A percentile compares a stretch with the other conserved stretches of the same genome.
Evolutionary conservation across 2,888 invertebrate species (phyloP).

Genomic region (Altica lythri): DNA sequence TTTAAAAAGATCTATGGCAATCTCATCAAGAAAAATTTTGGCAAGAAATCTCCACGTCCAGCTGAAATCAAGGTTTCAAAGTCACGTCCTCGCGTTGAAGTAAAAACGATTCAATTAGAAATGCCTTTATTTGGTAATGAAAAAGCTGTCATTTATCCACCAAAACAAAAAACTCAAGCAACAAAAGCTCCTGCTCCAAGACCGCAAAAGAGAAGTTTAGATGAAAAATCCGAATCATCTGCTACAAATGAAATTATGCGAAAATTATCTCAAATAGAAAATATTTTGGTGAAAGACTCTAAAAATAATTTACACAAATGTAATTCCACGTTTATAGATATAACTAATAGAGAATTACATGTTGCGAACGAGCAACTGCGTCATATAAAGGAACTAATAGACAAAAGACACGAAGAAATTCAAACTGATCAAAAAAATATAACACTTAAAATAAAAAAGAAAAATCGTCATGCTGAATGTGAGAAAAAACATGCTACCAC

Average conservation of each 20-base stretch:
- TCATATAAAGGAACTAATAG: slow-evolving; percentile 20
- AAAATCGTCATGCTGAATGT: slow-evolving; percentile 21
- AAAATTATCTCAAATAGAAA: slow-evolving; percentile 16
- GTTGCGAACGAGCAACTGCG: slow-evolving; percentile 25
- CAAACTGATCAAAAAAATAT: slow-evolving; percentile 6
- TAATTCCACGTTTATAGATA: slow-evolving; percentile 20
- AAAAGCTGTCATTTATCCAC: slow-evolving; percentile 28
- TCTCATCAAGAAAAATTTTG: slow-evolving; percentile 10
- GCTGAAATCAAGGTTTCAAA: neutral
- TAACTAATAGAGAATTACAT: slow-evolving; percentile 26
- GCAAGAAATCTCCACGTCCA: neutral
- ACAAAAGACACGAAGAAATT: slow-evolving; percentile 12
- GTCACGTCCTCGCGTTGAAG: slow-evolving; percentile 12
- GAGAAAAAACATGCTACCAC: slow-evolving; percentile 41
- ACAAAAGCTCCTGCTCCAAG: neutral
- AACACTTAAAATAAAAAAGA: slow-evolving; percentile 20
- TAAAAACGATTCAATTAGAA: slow-evolving; percentile 34
- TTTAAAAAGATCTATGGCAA: slow-evolving; percentile 27
- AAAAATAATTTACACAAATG: slow-evolving; percentile 9
- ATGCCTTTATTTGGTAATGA: slow-evolving; percentile 31
- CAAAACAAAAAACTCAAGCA: neutral
- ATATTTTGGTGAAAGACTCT: slow-evolving; percentile 2
- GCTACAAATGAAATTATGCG: slow-evolving; percentile 8
- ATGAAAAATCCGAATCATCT: neutral
- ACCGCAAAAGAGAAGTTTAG: neutral